phyloP scores from a whole-genome alignment of 2,888 invertebrate species.

The Elaeidobius kamerunicus region DNA sequence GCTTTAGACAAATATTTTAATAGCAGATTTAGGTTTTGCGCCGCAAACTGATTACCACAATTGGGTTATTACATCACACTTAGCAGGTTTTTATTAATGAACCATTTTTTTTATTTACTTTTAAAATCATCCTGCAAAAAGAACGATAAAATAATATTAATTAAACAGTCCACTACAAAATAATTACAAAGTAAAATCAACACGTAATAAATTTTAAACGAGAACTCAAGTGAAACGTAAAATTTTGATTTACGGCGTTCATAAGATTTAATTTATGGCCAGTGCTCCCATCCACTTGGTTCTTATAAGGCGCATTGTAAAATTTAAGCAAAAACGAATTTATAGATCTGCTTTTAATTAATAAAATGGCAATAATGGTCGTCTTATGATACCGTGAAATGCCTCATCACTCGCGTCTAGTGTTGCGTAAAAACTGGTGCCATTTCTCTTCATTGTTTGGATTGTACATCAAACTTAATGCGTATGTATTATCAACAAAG shows the following conservation, averaged over 20 bases:
- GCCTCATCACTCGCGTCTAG: slow-evolving; percentile 15
- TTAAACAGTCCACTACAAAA: no score
- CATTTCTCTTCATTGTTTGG: slow-evolving; percentile 32
- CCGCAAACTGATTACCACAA: slow-evolving; percentile 13
- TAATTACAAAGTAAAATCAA: background rate
- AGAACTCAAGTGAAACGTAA: slow-evolving; percentile 13
- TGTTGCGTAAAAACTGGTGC: slow-evolving; percentile 24
- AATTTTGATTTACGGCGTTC: slow-evolving; percentile 20
- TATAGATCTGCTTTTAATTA: slow-evolving; percentile 26
- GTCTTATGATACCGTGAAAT: slow-evolving; percentile 22
- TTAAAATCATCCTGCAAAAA: no score
- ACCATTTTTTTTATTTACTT: no score
- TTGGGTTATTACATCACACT: slow-evolving; percentile 1
- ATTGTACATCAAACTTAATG: slow-evolving; percentile 25
- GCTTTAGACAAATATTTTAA: slow-evolving; percentile 12
- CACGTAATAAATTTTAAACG: slow-evolving; percentile 6
- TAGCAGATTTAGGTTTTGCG: slow-evolving; percentile 12
- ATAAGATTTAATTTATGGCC: slow-evolving; percentile 18
- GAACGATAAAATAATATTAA: no score
- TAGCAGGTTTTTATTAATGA: background rate
- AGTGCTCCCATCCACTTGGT: slow-evolving; percentile 16
- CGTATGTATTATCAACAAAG: slow-evolving; percentile 21
- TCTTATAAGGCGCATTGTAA: slow-evolving; percentile 27
- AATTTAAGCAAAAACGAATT: slow-evolving; percentile 30
- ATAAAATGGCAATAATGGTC: slow-evolving; percentile 28